These are phyloP conservation scores for Brachionus calyciflorus DNA, from an alignment of 1,140 invertebrate species.

Conservation along the genomic window DNA sequence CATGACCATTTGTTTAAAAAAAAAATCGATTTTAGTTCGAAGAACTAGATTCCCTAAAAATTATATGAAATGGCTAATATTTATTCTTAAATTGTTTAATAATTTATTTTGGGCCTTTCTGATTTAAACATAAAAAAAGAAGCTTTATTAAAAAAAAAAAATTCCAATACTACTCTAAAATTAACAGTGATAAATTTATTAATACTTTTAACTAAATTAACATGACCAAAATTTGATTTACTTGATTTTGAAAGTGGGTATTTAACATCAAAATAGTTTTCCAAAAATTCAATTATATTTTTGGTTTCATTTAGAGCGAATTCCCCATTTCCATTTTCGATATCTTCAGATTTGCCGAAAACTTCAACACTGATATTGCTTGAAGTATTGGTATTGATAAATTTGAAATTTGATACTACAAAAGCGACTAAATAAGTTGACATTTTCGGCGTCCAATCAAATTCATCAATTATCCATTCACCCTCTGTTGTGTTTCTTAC, in stretches of 20 bases:
- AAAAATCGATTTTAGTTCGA: too few species aligned
- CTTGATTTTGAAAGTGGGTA: slow-evolving; percentile 60
- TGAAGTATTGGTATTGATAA: slow-evolving; percentile 75
- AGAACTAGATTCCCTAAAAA: too few species aligned
- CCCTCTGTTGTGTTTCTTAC: neutral
- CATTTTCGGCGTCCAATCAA: slow-evolving; percentile 56
- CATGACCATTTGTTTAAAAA: too few species aligned
- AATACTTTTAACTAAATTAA: too few species aligned
- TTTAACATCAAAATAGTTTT: slow-evolving; percentile 48
- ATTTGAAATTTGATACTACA: slow-evolving; percentile 69
- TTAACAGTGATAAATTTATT: too few species aligned
- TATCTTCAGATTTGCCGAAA: slow-evolving; percentile 12
- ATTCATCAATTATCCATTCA: slow-evolving; percentile 11
- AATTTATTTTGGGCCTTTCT: too few species aligned
- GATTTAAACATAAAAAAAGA: too few species aligned
- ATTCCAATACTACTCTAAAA: too few species aligned
- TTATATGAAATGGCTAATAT: too few species aligned
- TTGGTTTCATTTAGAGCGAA: slow-evolving; percentile 54
- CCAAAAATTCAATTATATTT: slow-evolving; percentile 32
- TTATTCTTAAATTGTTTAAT: too few species aligned
- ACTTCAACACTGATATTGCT: slow-evolving; percentile 72
- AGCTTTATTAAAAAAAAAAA: too few species aligned
- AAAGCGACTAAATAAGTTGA: slow-evolving; percentile 63
- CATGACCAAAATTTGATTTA: too few species aligned
- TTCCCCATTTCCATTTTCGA: slow-evolving; percentile 7